These are phyloP conservation scores for Gymnopithys bicolor DNA, from an alignment of 2,797 vertebrate species.

Conservation along the genomic window DNA sequence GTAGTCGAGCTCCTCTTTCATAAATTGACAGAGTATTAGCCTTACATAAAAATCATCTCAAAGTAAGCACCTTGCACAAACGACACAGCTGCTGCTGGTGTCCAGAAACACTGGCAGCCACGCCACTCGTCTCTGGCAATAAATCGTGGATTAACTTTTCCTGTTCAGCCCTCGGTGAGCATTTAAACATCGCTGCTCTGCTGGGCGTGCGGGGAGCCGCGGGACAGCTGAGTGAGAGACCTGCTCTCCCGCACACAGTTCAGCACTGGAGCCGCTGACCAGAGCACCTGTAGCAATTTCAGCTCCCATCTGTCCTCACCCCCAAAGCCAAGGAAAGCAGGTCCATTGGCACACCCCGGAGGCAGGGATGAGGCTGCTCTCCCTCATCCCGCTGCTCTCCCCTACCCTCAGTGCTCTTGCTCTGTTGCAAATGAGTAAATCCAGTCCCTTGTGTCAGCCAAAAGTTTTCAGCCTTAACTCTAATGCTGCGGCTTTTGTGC, in stretches of 20 bases:
- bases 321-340: too few relatives aligned
- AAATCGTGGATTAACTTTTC: background rate
- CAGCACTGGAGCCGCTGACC: background rate
- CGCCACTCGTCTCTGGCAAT: accelerated
- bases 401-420: background rate
- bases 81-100: background rate
- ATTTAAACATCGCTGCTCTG: accelerated
- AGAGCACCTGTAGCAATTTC: accelerated
- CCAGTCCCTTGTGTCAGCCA: background rate
- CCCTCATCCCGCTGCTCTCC: accelerated
- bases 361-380: background rate
- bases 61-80: background rate
- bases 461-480: background rate
- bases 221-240: accelerated
- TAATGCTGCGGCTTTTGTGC: background rate
- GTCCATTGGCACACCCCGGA: accelerated
- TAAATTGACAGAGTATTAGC: background rate
- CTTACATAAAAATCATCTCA: background rate
- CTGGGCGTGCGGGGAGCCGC: accelerated
- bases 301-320: accelerated
- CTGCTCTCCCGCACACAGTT: accelerated
- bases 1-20: background rate
- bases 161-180: accelerated
- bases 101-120: background rate
- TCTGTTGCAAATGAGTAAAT: background rate